These are phyloP conservation scores for Gallinago stenura DNA, from an alignment of 2,797 vertebrate genomes.

Conservation along the genomic window DNA sequence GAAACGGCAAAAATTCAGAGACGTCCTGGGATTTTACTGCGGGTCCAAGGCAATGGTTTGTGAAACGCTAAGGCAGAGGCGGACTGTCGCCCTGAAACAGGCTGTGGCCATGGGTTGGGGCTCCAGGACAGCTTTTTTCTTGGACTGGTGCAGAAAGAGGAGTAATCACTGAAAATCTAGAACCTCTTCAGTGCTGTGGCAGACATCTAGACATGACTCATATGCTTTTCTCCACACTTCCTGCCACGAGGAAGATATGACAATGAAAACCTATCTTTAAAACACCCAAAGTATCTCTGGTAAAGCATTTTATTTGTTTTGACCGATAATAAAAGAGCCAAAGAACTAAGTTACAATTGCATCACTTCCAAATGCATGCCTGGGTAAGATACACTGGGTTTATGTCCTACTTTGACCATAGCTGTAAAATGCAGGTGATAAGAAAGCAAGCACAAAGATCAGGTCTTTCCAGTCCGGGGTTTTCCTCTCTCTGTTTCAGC, in stretches of 20 bases:
- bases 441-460: background rate
- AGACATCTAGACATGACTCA: background rate
- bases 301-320: conserved; percentile 11
- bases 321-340: background rate
- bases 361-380: background rate
- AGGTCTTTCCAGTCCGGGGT: background rate
- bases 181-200: background rate
- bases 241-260: background rate
- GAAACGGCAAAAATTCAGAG: background rate
- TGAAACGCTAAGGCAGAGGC: background rate
- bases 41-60: background rate
- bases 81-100: background rate
- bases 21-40: background rate
- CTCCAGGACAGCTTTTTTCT: background rate
- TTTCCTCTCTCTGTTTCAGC: background rate
- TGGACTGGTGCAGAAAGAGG: background rate
- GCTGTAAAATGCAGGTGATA: background rate
- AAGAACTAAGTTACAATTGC: background rate
- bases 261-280: background rate
- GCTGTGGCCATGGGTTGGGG: background rate
- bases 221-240: background rate
- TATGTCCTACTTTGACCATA: background rate
- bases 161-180: background rate
- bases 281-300: background rate
- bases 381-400: background rate